These are phyloP conservation scores for Reinhardtius hippoglossoides DNA, from an alignment of 2,113 vertebrate genomes.

Conservation along the genomic window DNA sequence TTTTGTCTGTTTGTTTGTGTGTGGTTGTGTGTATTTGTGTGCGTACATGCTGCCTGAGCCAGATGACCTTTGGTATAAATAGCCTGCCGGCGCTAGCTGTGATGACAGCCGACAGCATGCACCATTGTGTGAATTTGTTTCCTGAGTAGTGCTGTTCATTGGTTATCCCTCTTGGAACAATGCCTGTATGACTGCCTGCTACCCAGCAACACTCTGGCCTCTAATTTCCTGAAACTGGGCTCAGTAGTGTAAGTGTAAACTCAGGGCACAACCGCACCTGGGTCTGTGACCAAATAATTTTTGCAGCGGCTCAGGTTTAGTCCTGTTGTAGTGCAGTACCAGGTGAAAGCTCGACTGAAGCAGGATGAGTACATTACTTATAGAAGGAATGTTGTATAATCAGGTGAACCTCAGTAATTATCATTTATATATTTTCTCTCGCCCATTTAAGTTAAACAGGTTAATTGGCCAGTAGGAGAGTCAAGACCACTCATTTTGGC, in stretches of 20 bases:
- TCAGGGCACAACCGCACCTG: neutral
- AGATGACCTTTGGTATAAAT: constrained; percentile 84
- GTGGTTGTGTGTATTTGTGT: constrained; percentile 60
- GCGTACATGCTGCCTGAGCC: constrained; percentile 69
- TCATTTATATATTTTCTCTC: neutral
- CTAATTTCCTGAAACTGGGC: constrained; percentile 52
- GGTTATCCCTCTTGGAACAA: constrained; percentile 74
- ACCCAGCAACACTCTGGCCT: constrained; percentile 58
- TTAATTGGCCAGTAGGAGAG: too few relatives aligned
- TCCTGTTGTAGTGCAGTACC: neutral
- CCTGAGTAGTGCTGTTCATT: constrained; percentile 75
- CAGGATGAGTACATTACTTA: too few relatives aligned
- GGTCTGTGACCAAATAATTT: constrained; percentile 14
- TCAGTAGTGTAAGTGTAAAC: constrained; percentile 26
- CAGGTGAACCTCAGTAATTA: neutral
- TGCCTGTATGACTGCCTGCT: constrained; percentile 57
- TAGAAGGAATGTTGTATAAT: too few relatives aligned
- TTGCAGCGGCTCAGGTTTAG: neutral
- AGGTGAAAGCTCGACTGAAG: neutral
- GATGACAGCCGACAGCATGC: constrained; percentile 83
- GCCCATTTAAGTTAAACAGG: too few relatives aligned
- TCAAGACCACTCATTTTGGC: too few relatives aligned
- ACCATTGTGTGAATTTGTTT: constrained; percentile 84
- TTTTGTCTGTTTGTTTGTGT: constrained; percentile 65
- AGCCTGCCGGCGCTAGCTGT: constrained; percentile 74